Percentiles rank a stretch among this genome's conserved stretches.
Evolutionary conservation across 2,888 invertebrate species (phyloP).

Genomic region (Mimas tiliae): DNA sequence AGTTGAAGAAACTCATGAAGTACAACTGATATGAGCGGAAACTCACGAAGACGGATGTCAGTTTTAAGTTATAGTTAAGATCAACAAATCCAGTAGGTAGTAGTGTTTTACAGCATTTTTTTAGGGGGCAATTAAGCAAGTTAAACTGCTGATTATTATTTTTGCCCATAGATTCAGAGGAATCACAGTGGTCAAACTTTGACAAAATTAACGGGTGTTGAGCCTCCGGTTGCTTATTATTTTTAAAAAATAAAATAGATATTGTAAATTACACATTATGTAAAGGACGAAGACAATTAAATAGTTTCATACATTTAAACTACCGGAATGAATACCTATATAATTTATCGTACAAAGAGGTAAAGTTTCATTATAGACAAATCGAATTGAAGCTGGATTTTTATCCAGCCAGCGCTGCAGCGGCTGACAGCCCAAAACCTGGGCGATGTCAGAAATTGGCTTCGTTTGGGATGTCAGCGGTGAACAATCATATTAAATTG

Average conservation of each 20-base stretch:
- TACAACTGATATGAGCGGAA: conserved; percentile 37
- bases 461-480: conserved; percentile 59
- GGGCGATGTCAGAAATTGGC: conserved; percentile 52
- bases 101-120: not conserved
- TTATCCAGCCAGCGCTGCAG: not conserved
- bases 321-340: no score
- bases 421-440: conserved; percentile 29
- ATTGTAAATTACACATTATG: no score
- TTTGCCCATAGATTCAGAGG: no score
- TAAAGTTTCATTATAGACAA: conserved; percentile 24
- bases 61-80: not conserved
- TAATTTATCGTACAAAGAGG: no score
- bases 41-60: not conserved
- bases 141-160: no score
- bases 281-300: no score
- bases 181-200: no score
- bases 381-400: conserved; percentile 29
- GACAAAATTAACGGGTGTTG: no score
- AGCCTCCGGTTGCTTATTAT: no score
- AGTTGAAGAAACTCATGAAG: conserved; percentile 43
- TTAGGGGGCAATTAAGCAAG: not conserved
- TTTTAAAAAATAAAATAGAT: no score
- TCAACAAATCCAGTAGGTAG: not conserved
- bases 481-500: conserved; percentile 1
- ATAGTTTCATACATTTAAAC: no score